phyloP scores from a whole-genome alignment of 2,113 vertebrate genomes.

The Thunnus maccoyii region DNA sequence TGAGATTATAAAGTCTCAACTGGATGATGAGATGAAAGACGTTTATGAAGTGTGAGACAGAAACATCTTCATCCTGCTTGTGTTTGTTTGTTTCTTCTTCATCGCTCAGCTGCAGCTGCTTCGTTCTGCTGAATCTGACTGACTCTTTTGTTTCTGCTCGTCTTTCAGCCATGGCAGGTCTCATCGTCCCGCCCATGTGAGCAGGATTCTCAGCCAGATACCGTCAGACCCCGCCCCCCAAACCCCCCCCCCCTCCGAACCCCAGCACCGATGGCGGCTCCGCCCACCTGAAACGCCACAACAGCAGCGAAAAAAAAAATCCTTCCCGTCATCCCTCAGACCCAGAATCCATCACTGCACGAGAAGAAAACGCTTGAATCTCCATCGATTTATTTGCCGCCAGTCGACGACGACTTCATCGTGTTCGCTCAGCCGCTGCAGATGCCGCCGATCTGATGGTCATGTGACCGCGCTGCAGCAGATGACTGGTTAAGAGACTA shows the following conservation, averaged over 20 bases:
- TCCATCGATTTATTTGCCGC: background rate
- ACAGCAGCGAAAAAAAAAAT: conserved; percentile 32
- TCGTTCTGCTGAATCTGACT: too few species aligned
- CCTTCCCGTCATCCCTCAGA: conserved; percentile 46
- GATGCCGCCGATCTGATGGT: too few species aligned
- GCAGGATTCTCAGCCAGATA: conserved; percentile 32
- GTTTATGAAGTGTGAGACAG: too few species aligned
- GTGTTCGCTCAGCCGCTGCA: background rate
- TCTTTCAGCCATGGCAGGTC: conserved; percentile 88
- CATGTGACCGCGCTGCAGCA: too few species aligned
- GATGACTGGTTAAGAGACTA: too few species aligned
- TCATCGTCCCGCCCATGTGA: conserved; percentile 90
- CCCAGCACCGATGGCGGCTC: background rate
- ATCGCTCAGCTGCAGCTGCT: too few species aligned
- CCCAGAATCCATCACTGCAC: conserved; percentile 23
- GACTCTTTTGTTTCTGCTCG: conserved; percentile 28
- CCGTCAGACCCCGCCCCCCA: conserved; percentile 13
- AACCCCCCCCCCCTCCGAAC: background rate
- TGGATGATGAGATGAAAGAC: too few species aligned
- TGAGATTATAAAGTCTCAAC: too few species aligned
- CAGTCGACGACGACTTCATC: background rate
- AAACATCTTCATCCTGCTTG: too few species aligned
- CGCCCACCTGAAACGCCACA: conserved; percentile 43
- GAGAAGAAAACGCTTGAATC: background rate
- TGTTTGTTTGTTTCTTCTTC: too few species aligned